These are phyloP conservation scores for Mormyrus hasselquistii DNA, from an alignment of 2,797 vertebrate species.

Conservation along the genomic window DNA sequence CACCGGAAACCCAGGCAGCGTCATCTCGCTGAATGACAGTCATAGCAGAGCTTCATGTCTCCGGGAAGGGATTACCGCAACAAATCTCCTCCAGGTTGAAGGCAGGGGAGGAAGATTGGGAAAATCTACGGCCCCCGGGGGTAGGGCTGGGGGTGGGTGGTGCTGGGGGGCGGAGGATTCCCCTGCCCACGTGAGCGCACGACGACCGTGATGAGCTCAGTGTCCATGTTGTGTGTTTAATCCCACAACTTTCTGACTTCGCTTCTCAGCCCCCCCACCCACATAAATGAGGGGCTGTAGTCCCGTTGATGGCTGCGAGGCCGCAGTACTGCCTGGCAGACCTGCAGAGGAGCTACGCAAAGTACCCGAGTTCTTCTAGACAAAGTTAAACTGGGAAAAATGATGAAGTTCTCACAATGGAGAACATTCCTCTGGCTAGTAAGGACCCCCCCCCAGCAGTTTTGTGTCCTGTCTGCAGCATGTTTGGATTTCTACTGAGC, in stretches of 20 bases:
- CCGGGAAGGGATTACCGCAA: constrained; percentile 56
- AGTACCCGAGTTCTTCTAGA: not conserved
- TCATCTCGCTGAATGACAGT: constrained; percentile 17
- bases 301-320: not conserved
- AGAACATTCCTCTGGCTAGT: not conserved
- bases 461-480: not conserved
- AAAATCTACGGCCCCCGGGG: not conserved
- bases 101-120: too few relatives aligned
- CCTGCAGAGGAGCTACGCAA: not conserved
- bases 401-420: not conserved
- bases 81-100: constrained; percentile 45
- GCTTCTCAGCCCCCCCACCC: not conserved
- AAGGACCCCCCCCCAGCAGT: not conserved
- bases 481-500: not conserved
- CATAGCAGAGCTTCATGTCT: constrained; percentile 48
- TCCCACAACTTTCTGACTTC: not conserved
- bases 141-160: too few relatives aligned
- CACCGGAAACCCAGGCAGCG: not conserved
- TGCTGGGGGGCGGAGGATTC: not conserved
- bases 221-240: not conserved
- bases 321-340: not conserved
- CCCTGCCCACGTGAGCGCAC: not conserved
- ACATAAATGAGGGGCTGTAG: not conserved
- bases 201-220: not conserved
- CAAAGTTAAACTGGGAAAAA: not conserved